Conservation (phyloP, 2,888 invertebrate species). For the Eristalinus sepulchralis region DNA sequence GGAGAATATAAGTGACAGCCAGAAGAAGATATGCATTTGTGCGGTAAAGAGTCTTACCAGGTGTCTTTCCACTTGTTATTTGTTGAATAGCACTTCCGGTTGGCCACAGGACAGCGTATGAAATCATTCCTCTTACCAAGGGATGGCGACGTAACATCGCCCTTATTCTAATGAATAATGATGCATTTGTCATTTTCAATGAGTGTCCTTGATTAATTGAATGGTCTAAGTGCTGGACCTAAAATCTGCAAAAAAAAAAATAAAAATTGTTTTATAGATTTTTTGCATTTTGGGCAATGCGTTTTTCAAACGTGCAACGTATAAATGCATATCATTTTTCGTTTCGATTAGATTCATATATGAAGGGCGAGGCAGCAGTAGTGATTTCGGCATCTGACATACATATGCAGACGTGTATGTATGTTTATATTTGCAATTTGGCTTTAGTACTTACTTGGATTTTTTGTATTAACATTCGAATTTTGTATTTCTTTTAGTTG, state of each 20-base stretch:
- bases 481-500: too few relatives aligned
- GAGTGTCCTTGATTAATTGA: not conserved
- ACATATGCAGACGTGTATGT: too few relatives aligned
- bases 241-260: not conserved
- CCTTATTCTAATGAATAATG: constrained; percentile 55
- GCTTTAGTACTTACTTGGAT: too few relatives aligned
- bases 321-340: too few relatives aligned
- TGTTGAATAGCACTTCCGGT: constrained; percentile 87
- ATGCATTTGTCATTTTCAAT: constrained; percentile 27
- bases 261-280: too few relatives aligned
- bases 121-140: constrained; percentile 83
- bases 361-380: too few relatives aligned
- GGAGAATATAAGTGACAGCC: not conserved
- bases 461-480: too few relatives aligned
- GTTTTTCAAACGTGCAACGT: too few relatives aligned
- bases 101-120: constrained; percentile 88
- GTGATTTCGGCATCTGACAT: too few relatives aligned
- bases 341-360: too few relatives aligned
- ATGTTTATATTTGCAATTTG: too few relatives aligned
- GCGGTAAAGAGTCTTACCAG: constrained; percentile 81
- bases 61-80: constrained; percentile 84
- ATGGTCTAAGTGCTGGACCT: not conserved
- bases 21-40: not conserved
- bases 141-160: constrained; percentile 76
- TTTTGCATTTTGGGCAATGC: too few relatives aligned